Evolutionary conservation across 2,797 vertebrate genomes (phyloP).

Genomic region (Chloroceryle amazona): DNA sequence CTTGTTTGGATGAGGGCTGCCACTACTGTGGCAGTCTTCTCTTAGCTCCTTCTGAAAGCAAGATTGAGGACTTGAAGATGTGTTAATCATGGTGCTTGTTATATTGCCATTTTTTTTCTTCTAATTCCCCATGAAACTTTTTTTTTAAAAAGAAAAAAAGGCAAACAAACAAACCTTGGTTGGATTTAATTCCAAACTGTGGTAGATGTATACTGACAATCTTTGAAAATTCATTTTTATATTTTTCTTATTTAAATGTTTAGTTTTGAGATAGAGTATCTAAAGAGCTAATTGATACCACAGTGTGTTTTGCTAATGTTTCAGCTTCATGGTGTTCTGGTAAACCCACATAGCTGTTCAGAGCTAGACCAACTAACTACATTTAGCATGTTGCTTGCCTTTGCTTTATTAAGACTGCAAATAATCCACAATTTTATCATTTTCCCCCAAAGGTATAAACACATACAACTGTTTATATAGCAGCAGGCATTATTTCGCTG

Average conservation of each 20-base stretch:
- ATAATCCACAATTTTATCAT: constrained; percentile 39
- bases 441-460: constrained; percentile 47
- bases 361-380: background rate
- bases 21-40: background rate
- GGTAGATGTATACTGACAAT: background rate
- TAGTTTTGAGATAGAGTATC: background rate
- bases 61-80: background rate
- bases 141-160: background rate
- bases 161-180: background rate
- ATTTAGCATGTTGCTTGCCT: no score
- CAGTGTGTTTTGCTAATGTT: background rate
- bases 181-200: background rate
- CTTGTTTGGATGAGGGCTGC: background rate
- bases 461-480: constrained; percentile 43
- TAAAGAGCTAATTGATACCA: background rate
- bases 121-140: background rate
- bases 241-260: background rate
- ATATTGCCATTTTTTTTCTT: background rate
- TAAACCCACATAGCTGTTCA: background rate
- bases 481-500: constrained; percentile 60
- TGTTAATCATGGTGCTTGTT: background rate
- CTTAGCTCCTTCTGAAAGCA: background rate
- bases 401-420: background rate
- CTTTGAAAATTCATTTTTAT: background rate
- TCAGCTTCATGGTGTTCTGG: background rate